Evolutionary conservation across 2,888 invertebrate species (phyloP), one percentile per base, ranked within the genome.

Genomic region (Lasioglossum malachurum): DNA sequence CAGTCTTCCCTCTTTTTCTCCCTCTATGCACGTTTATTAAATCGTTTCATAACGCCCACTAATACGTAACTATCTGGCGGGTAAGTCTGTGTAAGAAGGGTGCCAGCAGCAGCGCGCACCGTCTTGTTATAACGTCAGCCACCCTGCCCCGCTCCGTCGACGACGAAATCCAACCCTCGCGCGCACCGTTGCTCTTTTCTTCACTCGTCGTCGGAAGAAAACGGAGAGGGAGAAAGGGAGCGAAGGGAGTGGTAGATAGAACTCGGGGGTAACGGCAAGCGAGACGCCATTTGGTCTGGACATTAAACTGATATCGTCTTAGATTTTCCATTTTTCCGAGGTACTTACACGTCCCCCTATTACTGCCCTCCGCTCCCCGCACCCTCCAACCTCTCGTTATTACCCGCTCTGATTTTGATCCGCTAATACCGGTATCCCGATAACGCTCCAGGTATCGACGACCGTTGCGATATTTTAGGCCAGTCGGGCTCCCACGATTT

Each of bases 231-330:
- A 41, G 53, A 23, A 31, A 35, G 44, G 72, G 31, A n/a, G 31
- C 16, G 12, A 16, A 64, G 2, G 46, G n/a, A 23, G 71, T 1
- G n/a, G 60, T 19, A 27, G 73, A 72, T n/a, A n/a, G 38, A 27
- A 7, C 27, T 16, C 31, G 27, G 35, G 69, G 79, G 78, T 82
- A 89, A 91, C 82, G 79, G 80, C 78, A 80, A 81, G 79, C 76
- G 64, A 75, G 87, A 83, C 88, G 89, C 88, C 91, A 86, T 91
- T 91, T 87, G 88, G 87, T 57, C 72, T 74, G 83, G 83, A 76
- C 90, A 82, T 91, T 91, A 89, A 91, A 87, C 86, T 75, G 88
- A 90, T 90, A 91, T 83, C 80, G 82, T 84, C 73, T 88, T 87
- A 76, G 88, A 89, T 87, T 88, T 86, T 86, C 83, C 87, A 87